phyloP scores from a whole-genome alignment of 1,140 invertebrate species.

The Apis cerana region DNA sequence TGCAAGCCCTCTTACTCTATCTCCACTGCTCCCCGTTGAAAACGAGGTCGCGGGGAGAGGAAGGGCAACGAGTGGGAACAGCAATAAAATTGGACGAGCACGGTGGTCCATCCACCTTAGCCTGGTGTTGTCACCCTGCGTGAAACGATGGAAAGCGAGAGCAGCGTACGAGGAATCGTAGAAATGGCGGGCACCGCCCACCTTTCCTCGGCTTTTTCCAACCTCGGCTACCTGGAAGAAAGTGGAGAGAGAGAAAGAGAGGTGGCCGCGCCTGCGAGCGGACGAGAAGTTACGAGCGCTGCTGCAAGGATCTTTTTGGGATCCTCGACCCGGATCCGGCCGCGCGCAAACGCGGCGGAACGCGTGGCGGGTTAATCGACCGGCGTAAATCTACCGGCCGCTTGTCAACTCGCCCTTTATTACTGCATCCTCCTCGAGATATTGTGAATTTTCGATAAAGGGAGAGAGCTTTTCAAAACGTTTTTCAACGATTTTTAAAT shows the following conservation, averaged over 20 bases:
- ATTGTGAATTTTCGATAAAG: too few relatives aligned
- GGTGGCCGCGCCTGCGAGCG: not conserved
- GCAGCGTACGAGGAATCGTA: not conserved
- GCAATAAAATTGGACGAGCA: constrained; percentile 61
- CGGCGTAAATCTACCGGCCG: constrained; percentile 3
- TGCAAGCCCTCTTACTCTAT: too few relatives aligned
- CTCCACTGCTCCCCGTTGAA: too few relatives aligned
- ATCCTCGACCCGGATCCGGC: constrained; percentile 21
- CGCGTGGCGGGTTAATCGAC: constrained; percentile 30
- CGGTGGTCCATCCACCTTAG: constrained; percentile 47
- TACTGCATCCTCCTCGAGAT: too few relatives aligned
- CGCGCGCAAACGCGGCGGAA: constrained; percentile 21
- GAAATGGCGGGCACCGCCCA: not conserved
- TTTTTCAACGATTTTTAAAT: too few relatives aligned
- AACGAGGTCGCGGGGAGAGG: not conserved
- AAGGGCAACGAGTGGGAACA: constrained; percentile 7
- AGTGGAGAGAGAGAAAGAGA: not conserved
- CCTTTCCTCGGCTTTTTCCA: constrained; percentile 20
- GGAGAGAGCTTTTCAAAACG: too few relatives aligned
- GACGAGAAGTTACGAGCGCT: constrained; percentile 46
- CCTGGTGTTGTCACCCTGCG: constrained; percentile 41
- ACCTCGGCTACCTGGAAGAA: constrained; percentile 27
- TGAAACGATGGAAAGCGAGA: constrained; percentile 13
- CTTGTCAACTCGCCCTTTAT: not conserved
- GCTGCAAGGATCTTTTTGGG: not conserved